These are phyloP conservation scores for Hetaerina titia DNA, from an alignment of 2,888 invertebrate species.

Conservation along the genomic window DNA sequence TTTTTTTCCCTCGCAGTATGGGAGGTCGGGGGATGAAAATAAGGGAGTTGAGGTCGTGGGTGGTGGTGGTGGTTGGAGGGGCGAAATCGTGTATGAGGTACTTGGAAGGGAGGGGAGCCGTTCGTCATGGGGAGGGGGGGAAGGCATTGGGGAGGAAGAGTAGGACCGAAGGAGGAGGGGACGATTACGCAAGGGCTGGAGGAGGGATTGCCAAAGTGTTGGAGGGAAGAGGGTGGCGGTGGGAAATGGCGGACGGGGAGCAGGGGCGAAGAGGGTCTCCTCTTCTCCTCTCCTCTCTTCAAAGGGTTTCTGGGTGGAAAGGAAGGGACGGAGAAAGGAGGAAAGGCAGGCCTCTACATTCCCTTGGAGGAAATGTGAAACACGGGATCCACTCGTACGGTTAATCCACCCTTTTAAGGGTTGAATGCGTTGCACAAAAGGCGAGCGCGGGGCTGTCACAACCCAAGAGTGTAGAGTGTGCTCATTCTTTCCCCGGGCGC, in stretches of 20 bases:
- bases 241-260: background rate
- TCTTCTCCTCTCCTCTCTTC: too few species aligned
- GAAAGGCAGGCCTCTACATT: background rate
- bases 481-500: background rate
- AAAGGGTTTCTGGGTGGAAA: background rate
- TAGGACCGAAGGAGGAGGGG: too few species aligned
- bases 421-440: too few species aligned
- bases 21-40: too few species aligned
- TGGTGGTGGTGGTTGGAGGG: too few species aligned
- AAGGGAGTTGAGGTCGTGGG: too few species aligned
- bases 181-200: too few species aligned
- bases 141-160: too few species aligned
- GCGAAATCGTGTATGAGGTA: background rate
- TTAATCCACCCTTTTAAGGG: background rate
- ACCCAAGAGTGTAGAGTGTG: background rate
- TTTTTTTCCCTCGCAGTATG: background rate
- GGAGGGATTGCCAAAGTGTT: too few species aligned
- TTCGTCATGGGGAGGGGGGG: background rate
- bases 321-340: background rate
- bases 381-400: background rate
- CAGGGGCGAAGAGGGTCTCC: background rate
- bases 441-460: background rate
- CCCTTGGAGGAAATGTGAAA: background rate
- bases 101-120: background rate
- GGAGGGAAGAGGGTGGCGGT: background rate